These are phyloP conservation scores for Ditylenchus dipsaci DNA, from an alignment of 1,140 invertebrate genomes.

Conservation along the genomic window DNA sequence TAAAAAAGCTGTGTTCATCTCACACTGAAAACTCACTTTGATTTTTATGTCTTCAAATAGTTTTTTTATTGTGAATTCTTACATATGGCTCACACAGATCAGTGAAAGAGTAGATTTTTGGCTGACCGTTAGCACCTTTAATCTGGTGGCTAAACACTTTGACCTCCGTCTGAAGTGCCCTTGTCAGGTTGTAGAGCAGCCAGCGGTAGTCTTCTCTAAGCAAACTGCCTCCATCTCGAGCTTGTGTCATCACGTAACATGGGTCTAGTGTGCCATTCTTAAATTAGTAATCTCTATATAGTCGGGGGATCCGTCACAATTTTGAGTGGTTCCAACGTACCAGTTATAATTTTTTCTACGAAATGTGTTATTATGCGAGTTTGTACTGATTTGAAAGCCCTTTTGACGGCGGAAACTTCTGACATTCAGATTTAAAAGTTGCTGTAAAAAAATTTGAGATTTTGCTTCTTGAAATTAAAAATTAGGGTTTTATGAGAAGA, in stretches of 20 bases:
- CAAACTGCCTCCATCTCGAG: slow-evolving; percentile 48
- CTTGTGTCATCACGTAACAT: slow-evolving; percentile 53
- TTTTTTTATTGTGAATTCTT: background rate
- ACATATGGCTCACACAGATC: slow-evolving; percentile 53
- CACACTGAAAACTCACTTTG: slow-evolving; percentile 41
- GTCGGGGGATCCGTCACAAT: no score
- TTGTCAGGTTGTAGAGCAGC: slow-evolving; percentile 52
- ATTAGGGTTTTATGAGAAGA: no score
- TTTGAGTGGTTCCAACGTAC: no score
- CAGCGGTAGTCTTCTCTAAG: slow-evolving; percentile 42
- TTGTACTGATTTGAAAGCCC: no score
- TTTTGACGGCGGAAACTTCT: no score
- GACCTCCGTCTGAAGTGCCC: slow-evolving; percentile 50
- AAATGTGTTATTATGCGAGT: no score
- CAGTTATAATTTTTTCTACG: no score
- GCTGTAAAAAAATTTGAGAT: no score
- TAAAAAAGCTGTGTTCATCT: slow-evolving; percentile 56
- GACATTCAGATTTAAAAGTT: no score
- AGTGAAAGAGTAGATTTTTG: slow-evolving; percentile 33
- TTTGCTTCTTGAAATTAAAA: no score
- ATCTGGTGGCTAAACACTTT: background rate
- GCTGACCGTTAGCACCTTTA: background rate
- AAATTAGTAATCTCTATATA: slow-evolving; percentile 6
- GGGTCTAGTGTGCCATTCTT: slow-evolving; percentile 49
- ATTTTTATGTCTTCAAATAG: no score